Conservation (phyloP, 2,113 vertebrate species). For the Caretta caretta region DNA sequence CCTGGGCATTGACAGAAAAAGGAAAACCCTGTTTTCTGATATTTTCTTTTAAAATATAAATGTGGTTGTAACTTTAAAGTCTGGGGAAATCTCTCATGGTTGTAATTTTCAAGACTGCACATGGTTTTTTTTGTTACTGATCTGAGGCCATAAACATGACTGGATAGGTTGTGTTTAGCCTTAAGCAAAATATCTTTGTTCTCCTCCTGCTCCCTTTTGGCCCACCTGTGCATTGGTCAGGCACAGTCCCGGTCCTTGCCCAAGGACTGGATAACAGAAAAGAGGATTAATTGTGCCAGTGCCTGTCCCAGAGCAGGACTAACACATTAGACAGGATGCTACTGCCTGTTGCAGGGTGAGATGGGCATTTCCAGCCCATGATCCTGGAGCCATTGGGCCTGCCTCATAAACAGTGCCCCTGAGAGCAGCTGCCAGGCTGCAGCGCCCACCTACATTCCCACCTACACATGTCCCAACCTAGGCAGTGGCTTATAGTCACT, state of each 20-base stretch:
- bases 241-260: background rate
- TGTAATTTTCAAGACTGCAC: background rate
- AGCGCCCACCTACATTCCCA: background rate
- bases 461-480: background rate
- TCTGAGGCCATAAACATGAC: background rate
- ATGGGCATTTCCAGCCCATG: background rate
- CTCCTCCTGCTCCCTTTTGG: background rate
- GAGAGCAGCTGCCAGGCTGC: background rate
- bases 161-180: background rate
- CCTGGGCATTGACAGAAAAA: slow-evolving; percentile 10
- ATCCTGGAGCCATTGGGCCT: background rate
- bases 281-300: background rate
- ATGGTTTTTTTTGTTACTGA: background rate
- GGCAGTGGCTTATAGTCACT: background rate
- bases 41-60: slow-evolving; percentile 7
- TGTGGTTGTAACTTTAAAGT: background rate
- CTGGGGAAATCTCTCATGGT: background rate
- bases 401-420: background rate
- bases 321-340: background rate
- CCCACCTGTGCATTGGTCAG: background rate
- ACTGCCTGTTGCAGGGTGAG: background rate
- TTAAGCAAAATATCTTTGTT: background rate
- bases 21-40: background rate
- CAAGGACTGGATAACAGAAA: background rate
- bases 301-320: background rate